A percentile compares a stretch with the other conserved stretches of the same genome.
phyloP scores from a whole-genome alignment of 2,113 vertebrate genomes.

The Tichodroma muraria region DNA sequence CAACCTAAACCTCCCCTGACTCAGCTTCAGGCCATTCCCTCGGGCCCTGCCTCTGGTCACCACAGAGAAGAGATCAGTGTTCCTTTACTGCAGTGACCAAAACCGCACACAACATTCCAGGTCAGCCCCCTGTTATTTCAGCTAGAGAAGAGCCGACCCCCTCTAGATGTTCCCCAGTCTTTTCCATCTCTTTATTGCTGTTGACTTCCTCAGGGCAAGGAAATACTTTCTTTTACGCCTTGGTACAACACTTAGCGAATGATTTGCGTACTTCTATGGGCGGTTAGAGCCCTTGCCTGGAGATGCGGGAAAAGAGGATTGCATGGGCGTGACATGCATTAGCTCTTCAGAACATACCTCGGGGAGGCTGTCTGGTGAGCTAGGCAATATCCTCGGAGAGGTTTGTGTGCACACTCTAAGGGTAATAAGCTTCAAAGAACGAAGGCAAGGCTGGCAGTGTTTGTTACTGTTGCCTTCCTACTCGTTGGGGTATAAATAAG shows the following conservation, averaged over 20 bases:
- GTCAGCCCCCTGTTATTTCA: not conserved
- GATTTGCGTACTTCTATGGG: conserved; percentile 28
- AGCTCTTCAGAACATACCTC: not conserved
- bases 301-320: conserved; percentile 45
- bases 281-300: not conserved
- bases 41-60: not conserved
- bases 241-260: not conserved
- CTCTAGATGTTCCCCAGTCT: not conserved
- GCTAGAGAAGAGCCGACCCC: not conserved
- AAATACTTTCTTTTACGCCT: not conserved
- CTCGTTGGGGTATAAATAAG: not conserved
- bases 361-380: not conserved
- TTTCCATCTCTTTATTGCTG: not conserved
- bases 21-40: not conserved
- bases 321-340: not conserved
- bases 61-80: not conserved
- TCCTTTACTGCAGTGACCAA: not conserved
- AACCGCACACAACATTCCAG: not conserved
- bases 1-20: not conserved
- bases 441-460: not conserved
- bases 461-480: not conserved
- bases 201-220: conserved; percentile 20
- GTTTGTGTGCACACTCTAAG: not conserved
- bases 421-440: not conserved
- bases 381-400: conserved; percentile 7